phyloP scores from a whole-genome alignment of 2,113 vertebrate genomes.

The Scartelaos histophorus region DNA sequence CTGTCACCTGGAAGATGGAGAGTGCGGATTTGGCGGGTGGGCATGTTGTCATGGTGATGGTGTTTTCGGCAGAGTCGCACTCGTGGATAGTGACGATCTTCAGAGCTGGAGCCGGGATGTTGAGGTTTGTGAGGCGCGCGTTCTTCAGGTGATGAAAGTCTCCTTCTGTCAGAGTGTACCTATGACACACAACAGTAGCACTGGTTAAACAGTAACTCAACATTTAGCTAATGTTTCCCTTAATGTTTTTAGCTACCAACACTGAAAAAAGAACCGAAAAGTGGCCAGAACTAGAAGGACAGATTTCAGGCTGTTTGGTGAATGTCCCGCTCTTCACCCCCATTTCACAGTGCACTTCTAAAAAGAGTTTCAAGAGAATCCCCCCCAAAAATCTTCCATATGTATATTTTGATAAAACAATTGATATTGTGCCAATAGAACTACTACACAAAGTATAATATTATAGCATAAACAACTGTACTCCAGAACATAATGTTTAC shows the following conservation, averaged over 20 bases:
- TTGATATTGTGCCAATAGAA: no score
- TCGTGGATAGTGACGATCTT: constrained; percentile 97
- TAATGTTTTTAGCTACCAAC: background rate
- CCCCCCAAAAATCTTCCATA: no score
- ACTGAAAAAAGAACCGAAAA: background rate
- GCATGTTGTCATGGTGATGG: constrained; percentile 79
- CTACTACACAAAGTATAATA: no score
- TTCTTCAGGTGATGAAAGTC: constrained; percentile 99
- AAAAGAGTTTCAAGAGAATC: no score
- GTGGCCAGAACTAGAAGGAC: background rate
- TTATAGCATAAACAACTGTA: background rate
- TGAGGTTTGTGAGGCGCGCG: constrained; percentile 90
- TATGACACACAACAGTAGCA: constrained; percentile 44
- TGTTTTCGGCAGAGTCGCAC: constrained; percentile 90
- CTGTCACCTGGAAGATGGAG: constrained; percentile 92
- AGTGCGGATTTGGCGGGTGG: constrained; percentile 84
- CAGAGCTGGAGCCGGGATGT: constrained; percentile 84
- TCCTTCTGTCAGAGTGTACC: constrained; percentile 96
- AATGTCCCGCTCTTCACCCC: no score
- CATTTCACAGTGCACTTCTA: background rate
- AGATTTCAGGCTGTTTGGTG: no score
- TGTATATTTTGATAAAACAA: no score
- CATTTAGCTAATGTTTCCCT: background rate
- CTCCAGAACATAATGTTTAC: background rate
- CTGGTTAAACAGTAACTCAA: background rate